Base-by-base conservation (phyloP, 2,797 vertebrate species). In the Lophius americanus region DNA sequence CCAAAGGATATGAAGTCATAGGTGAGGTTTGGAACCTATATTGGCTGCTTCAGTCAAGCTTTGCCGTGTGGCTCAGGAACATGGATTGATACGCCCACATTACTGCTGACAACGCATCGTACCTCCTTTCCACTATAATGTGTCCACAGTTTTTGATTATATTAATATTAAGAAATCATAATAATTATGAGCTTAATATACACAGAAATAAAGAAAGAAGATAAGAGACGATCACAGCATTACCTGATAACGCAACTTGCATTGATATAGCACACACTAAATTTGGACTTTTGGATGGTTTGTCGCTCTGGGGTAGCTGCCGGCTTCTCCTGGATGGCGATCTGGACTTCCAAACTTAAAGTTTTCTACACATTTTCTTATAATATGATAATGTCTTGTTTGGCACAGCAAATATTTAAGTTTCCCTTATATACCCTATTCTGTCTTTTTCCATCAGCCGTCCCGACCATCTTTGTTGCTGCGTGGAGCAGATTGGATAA, bases 351-450 rank as follows among this genome's bases (percentile, higher is more conserved):
- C 35, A 57, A 6, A 50, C 58, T 62, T 61, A 56, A 38, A 51
- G 55, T 55, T 35, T 71, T 33, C 3, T 59, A 50, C 54, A 64
- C 52, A 55, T 65, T 58, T 62, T 33, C 37, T 70, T 35, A 13
- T 60, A 35, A 56, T 65, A 61, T 32, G 14, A 32, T 35, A 23
- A 62, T 54, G 51, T 67, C 0, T 59, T 77, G 70, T 64, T 53
- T 76, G 66, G 6, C 44, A 36, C 42, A 64, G 42, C 36, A 76
- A 74, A 73, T 36, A 5, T 36, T 75, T 59, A 12, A 51, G 51
- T 69, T 12, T 73, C 36, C 7, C 4, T 39, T 52, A 7, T n/a
- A n/a, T n/a, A n/a, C n/a, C n/a, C n/a, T n/a, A 5, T 38, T 8
- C 44, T 32, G 43, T 10, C 14, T 37, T 49, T 49, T 78, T 50